A percentile compares a stretch with the other conserved stretches of the same genome.
These are phyloP conservation scores for Chrosomus eos DNA, from an alignment of 2,797 vertebrate genomes.

Conservation along the genomic window DNA sequence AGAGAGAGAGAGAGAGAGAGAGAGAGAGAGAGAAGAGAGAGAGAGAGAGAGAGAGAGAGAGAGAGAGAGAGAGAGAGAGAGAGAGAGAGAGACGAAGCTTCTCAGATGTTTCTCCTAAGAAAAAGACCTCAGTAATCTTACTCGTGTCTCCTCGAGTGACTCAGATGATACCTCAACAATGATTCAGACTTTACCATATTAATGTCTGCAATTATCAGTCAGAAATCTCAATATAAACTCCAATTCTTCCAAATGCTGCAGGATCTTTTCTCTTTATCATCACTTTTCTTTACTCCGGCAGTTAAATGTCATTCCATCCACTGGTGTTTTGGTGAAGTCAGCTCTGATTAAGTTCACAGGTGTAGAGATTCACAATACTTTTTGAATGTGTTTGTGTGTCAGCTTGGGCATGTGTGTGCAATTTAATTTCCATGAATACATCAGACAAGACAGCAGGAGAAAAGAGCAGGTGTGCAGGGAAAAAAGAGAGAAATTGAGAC, in stretches of 20 bases:
- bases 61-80: neutral
- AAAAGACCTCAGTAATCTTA: constrained; percentile 1
- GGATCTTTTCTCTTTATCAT: neutral
- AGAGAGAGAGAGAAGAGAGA: neutral
- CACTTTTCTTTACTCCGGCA: neutral
- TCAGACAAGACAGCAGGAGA: neutral
- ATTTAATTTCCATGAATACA: constrained; percentile 5
- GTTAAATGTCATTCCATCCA: neutral
- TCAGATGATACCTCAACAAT: neutral
- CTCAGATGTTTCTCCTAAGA: constrained; percentile 25
- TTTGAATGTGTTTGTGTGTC: neutral
- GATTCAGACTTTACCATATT: neutral
- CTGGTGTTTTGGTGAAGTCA: neutral
- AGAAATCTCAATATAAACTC: neutral
- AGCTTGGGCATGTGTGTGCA: neutral
- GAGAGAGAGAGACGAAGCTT: neutral
- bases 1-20: neutral
- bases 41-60: neutral
- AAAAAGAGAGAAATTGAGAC: constrained; percentile 77
- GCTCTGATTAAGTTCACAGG: neutral
- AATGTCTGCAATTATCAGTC: neutral
- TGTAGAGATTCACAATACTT: neutral
- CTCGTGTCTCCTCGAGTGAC: neutral
- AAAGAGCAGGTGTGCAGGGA: constrained; percentile 39
- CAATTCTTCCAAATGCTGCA: neutral